These are phyloP conservation scores for Kryphioiulus occultus DNA, from an alignment of 2,888 invertebrate genomes.

Conservation along the genomic window DNA sequence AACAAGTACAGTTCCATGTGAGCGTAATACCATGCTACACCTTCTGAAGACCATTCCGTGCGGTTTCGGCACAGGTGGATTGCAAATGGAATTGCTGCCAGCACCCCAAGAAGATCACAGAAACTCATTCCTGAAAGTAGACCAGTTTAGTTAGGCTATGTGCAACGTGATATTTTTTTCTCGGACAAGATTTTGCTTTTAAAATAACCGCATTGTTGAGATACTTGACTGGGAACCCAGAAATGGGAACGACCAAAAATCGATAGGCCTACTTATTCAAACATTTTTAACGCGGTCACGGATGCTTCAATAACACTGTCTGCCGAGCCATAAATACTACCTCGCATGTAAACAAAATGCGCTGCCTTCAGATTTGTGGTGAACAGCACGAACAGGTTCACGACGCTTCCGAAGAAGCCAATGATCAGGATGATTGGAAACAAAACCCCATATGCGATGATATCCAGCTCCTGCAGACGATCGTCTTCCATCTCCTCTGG, in stretches of 20 bases:
- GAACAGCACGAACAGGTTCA: slow-evolving; percentile 46
- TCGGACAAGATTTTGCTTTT: too few relatives aligned
- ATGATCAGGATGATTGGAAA: slow-evolving; percentile 43
- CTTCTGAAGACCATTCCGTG: neutral
- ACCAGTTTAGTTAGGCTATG: too few relatives aligned
- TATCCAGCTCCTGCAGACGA: slow-evolving; percentile 17
- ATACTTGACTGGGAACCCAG: too few relatives aligned
- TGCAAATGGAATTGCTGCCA: slow-evolving; percentile 42
- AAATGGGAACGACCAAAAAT: too few relatives aligned
- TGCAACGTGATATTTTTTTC: too few relatives aligned
- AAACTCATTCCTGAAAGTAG: slow-evolving; percentile 44
- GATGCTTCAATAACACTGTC: neutral
- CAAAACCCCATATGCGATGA: slow-evolving; percentile 23
- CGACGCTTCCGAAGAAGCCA: slow-evolving; percentile 44
- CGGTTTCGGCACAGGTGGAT: slow-evolving; percentile 29
- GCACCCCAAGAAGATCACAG: slow-evolving; percentile 44
- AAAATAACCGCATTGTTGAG: too few relatives aligned
- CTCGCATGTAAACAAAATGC: slow-evolving; percentile 47
- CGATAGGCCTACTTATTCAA: too few relatives aligned
- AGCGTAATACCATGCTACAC: slow-evolving; percentile 47
- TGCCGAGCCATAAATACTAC: neutral
- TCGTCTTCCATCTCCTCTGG: slow-evolving; percentile 17
- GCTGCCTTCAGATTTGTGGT: slow-evolving; percentile 10
- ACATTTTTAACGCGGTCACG: neutral
- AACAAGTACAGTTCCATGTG: slow-evolving; percentile 48